These are phyloP conservation scores for Lamellibrachia satsuma DNA, from an alignment of 2,888 invertebrate species.

Conservation along the genomic window DNA sequence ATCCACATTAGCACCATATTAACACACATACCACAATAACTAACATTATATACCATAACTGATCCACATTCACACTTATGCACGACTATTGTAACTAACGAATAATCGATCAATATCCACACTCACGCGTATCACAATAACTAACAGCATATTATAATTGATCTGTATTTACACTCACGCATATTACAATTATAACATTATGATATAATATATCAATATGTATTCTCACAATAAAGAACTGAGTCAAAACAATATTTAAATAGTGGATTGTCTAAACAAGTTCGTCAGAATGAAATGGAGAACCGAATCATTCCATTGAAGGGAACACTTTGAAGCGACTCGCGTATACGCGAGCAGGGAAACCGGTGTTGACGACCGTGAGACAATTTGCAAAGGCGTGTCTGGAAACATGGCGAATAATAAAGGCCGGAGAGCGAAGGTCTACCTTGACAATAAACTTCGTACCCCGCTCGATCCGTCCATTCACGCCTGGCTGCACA, in stretches of 20 bases:
- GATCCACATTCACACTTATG: too few relatives aligned
- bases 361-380: neutral
- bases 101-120: too few relatives aligned
- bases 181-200: neutral
- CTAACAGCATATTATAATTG: neutral
- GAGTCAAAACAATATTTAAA: neutral
- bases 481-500: constrained; percentile 1
- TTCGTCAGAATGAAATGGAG: neutral
- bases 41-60: too few relatives aligned
- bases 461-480: neutral
- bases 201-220: too few relatives aligned
- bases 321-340: neutral
- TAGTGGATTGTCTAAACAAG: neutral
- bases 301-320: neutral
- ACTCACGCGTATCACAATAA: too few relatives aligned
- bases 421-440: constrained; percentile 12
- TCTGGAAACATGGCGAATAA: constrained; percentile 1
- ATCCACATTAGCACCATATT: too few relatives aligned
- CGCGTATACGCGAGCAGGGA: neutral
- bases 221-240: too few relatives aligned
- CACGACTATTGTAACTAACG: too few relatives aligned
- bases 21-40: too few relatives aligned
- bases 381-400: neutral
- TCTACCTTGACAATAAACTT: constrained; percentile 3
- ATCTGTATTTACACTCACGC: neutral